Conservation (phyloP, 2,113 vertebrate genomes). For the Nicator chloris region DNA sequence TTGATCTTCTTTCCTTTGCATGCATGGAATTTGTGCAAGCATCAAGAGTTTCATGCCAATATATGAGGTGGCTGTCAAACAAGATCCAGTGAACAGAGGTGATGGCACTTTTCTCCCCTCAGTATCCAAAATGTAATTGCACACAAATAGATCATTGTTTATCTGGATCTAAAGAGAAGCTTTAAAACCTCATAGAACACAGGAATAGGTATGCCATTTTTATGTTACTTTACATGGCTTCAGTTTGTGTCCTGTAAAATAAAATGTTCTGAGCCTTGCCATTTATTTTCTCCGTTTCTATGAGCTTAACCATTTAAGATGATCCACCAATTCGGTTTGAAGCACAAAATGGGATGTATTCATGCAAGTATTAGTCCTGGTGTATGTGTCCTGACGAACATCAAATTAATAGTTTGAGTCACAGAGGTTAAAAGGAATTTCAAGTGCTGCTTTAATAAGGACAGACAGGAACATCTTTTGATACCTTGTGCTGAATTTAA, state of each 20-base stretch:
- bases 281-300: neutral
- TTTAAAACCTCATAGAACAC: neutral
- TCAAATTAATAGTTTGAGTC: neutral
- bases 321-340: neutral
- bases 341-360: neutral
- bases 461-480: slow-evolving; percentile 39
- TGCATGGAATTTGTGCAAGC: neutral
- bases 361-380: neutral
- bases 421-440: slow-evolving; percentile 31
- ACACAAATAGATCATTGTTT: neutral
- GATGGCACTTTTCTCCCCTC: neutral
- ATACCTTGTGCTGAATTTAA: neutral
- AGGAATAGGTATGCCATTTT: neutral
- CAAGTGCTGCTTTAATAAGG: slow-evolving; percentile 37
- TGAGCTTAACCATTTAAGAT: neutral
- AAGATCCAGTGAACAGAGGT: neutral
- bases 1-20: neutral
- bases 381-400: neutral
- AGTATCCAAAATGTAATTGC: neutral
- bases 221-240: neutral
- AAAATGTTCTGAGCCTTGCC: neutral
- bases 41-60: neutral
- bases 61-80: neutral
- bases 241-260: neutral
- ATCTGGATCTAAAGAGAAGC: neutral